A percentile compares a stretch with the other conserved stretches of the same genome.
These are phyloP conservation scores for Microcebus ravelobensis DNA, from an alignment of 2,113 vertebrate species.

Conservation along the genomic window DNA sequence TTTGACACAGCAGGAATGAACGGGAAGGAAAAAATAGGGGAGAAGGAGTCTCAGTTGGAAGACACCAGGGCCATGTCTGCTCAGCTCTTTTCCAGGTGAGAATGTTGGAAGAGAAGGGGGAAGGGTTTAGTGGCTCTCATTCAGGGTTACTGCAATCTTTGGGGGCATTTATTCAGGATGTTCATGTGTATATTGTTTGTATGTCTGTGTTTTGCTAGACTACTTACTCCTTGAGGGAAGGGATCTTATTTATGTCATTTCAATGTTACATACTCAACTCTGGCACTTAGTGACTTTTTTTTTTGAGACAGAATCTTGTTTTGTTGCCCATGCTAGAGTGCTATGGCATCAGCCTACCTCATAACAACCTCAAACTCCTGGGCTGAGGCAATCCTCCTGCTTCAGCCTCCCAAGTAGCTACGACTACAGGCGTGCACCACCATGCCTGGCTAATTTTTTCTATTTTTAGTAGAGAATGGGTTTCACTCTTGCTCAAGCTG, in stretches of 20 bases:
- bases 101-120: background rate
- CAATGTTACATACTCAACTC: background rate
- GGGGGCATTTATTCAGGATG: too few relatives aligned
- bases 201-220: background rate
- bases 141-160: too few relatives aligned
- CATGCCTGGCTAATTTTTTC: too few relatives aligned
- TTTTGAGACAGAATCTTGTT: too few relatives aligned
- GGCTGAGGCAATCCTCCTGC: too few relatives aligned
- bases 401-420: too few relatives aligned
- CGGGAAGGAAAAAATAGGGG: background rate
- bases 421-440: too few relatives aligned
- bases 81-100: background rate
- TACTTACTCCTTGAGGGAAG: background rate
- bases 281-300: background rate
- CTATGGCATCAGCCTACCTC: too few relatives aligned
- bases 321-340: too few relatives aligned
- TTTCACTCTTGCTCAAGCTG: too few relatives aligned
- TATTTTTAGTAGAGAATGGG: too few relatives aligned
- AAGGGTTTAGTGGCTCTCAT: accelerated
- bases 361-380: too few relatives aligned
- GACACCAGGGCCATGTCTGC: background rate
- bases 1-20: background rate
- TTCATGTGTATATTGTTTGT: background rate
- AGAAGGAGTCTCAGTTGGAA: background rate
- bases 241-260: background rate